These are phyloP conservation scores for Spinus pinus DNA, from an alignment of 2,797 vertebrate species.

Conservation along the genomic window DNA sequence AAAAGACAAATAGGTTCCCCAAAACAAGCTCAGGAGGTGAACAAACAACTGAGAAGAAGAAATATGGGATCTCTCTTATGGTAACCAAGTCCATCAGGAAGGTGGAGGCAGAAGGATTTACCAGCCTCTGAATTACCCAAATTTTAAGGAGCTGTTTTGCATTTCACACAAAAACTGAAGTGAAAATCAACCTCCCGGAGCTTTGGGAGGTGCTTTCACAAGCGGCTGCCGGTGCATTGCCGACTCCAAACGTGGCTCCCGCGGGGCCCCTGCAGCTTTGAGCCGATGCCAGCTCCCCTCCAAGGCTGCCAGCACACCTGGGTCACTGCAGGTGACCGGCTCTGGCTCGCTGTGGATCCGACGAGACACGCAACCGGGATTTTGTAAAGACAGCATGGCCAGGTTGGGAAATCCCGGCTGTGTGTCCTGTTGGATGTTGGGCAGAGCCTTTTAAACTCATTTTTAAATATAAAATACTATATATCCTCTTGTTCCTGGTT, in stretches of 20 bases:
- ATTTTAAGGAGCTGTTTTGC: background rate
- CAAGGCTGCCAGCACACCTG: background rate
- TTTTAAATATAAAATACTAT: background rate
- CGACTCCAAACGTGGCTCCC: background rate
- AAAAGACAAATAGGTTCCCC: background rate
- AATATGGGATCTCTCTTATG: background rate
- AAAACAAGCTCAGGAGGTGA: background rate
- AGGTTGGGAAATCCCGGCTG: background rate
- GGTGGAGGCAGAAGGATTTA: background rate
- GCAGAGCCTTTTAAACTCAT: background rate
- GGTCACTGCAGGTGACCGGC: background rate
- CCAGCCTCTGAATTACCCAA: background rate
- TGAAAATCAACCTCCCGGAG: background rate
- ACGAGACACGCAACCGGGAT: background rate
- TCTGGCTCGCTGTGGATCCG: rapidly evolving
- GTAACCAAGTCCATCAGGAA: background rate
- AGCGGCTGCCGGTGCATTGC: background rate
- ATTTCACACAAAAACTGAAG: background rate
- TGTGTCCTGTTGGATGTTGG: rapidly evolving
- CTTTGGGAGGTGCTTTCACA: background rate
- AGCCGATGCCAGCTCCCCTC: background rate
- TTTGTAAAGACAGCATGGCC: background rate
- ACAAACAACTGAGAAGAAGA: background rate
- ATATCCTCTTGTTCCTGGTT: background rate
- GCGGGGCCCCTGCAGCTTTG: background rate